Evolutionary conservation across 2,888 invertebrate genomes (phyloP).

Genomic region (Idaea dimidiata): DNA sequence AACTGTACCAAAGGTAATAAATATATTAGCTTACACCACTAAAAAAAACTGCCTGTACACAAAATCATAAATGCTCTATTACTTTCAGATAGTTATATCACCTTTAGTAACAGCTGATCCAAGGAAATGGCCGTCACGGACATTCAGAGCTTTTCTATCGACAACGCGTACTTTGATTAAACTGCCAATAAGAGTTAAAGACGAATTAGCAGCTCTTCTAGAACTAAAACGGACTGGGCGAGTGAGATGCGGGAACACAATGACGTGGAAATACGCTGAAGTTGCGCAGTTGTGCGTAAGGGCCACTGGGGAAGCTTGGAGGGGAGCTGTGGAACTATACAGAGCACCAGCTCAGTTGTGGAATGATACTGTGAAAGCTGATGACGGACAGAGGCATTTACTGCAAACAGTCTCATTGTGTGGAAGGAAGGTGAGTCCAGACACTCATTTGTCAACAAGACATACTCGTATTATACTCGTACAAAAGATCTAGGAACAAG

Average conservation of each 20-base stretch:
- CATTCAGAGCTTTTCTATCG: constrained; percentile 40
- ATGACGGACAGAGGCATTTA: constrained; percentile 77
- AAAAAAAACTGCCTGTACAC: neutral
- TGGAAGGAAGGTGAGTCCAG: constrained; percentile 80
- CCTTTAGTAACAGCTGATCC: constrained; percentile 69
- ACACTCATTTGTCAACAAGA: neutral
- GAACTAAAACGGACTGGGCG: constrained; percentile 58
- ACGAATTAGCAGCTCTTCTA: constrained; percentile 58
- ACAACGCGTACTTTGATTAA: constrained; percentile 46
- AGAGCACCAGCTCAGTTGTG: constrained; percentile 66
- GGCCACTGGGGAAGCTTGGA: constrained; percentile 58
- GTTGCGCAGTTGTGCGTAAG: constrained; percentile 58
- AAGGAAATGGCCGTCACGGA: constrained; percentile 64
- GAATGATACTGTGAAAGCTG: constrained; percentile 80
- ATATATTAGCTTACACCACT: neutral
- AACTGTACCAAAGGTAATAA: constrained; percentile 60
- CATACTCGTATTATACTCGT: too few relatives aligned
- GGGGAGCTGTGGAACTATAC: constrained; percentile 55
- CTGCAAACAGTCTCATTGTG: constrained; percentile 84
- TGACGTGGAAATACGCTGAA: constrained; percentile 71
- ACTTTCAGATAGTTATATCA: constrained; percentile 61
- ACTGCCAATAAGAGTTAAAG: constrained; percentile 52
- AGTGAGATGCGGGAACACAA: constrained; percentile 52
- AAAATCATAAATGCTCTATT: constrained; percentile 8
- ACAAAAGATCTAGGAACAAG: too few relatives aligned